Percentiles rank a stretch among this genome's conserved stretches.
Evolutionary conservation across 2,113 vertebrate genomes (phyloP).

Genomic region (Scophthalmus maximus): DNA sequence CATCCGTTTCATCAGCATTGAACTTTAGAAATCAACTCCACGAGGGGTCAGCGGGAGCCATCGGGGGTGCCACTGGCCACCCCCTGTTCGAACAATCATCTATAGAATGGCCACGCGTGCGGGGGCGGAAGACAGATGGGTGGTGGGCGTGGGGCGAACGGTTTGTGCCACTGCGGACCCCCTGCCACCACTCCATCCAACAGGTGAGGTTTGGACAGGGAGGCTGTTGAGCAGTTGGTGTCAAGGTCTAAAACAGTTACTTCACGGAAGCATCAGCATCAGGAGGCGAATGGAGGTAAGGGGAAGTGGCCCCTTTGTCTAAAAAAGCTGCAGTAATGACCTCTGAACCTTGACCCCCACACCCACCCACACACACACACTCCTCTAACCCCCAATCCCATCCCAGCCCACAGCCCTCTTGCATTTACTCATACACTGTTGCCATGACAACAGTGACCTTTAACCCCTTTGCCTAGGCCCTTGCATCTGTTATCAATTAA

Average conservation of each 20-base stretch:
- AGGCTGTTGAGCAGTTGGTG: conserved; percentile 54
- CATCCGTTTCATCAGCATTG: conserved; percentile 46
- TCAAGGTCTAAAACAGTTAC: conserved; percentile 68
- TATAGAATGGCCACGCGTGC: conserved; percentile 69
- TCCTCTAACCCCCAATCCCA: conserved; percentile 63
- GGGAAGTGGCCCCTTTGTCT: conserved; percentile 83
- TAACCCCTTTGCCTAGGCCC: conserved; percentile 79
- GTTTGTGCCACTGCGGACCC: conserved; percentile 40
- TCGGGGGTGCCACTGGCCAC: conserved; percentile 26
- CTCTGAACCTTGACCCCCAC: conserved; percentile 81
- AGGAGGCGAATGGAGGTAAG: conserved; percentile 74
- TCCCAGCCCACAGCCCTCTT: conserved; percentile 69
- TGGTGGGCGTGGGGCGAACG: conserved; percentile 62
- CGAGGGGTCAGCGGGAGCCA: conserved; percentile 43
- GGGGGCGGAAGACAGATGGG: conserved; percentile 77
- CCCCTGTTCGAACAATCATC: conserved; percentile 43
- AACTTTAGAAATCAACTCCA: conserved; percentile 51
- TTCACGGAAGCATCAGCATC: conserved; percentile 61
- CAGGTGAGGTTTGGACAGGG: conserved; percentile 68
- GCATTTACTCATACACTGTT: conserved; percentile 78
- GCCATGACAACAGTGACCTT: conserved; percentile 84
- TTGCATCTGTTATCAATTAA: conserved; percentile 91
- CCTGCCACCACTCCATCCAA: conserved; percentile 59
- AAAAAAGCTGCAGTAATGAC: conserved; percentile 82
- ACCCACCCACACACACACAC: conserved; percentile 20